Percentiles rank a stretch among this genome's conserved stretches.
These are phyloP conservation scores for Ardeotis arabs DNA, from an alignment of 2,113 vertebrate species.

Conservation along the genomic window DNA sequence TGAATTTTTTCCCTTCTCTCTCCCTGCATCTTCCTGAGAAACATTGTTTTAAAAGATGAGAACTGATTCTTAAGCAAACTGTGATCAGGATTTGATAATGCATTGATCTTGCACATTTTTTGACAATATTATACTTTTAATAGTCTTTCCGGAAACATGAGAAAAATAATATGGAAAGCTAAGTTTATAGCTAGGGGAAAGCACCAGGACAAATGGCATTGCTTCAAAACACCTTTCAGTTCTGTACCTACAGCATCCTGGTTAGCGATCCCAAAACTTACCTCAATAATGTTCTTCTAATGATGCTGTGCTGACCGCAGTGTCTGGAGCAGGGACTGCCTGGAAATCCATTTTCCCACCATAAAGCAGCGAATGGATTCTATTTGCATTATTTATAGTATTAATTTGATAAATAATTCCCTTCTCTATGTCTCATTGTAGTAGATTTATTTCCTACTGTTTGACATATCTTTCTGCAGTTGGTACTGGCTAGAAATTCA, in stretches of 20 bases:
- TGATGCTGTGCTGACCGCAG: neutral
- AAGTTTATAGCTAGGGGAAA: neutral
- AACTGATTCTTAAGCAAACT: neutral
- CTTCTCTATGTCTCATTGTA: neutral
- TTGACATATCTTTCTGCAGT: neutral
- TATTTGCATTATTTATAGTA: neutral
- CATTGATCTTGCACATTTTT: neutral
- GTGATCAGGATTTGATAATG: neutral
- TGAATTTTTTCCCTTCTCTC: neutral
- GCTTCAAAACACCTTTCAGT: neutral
- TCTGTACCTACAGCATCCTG: neutral
- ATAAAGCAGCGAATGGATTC: neutral
- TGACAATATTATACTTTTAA: neutral
- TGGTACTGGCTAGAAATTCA: neutral
- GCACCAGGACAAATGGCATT: neutral
- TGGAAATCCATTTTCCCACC: neutral
- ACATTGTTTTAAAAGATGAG: neutral
- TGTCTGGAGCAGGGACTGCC: neutral
- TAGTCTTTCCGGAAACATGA: neutral
- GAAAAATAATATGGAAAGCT: neutral
- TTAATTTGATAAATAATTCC: neutral
- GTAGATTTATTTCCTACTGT: neutral
- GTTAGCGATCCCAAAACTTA: neutral
- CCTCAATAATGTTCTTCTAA: neutral
- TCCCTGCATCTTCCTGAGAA: neutral